Conservation (phyloP, 2,888 invertebrate species). For the Microctonus aethiopoides region DNA sequence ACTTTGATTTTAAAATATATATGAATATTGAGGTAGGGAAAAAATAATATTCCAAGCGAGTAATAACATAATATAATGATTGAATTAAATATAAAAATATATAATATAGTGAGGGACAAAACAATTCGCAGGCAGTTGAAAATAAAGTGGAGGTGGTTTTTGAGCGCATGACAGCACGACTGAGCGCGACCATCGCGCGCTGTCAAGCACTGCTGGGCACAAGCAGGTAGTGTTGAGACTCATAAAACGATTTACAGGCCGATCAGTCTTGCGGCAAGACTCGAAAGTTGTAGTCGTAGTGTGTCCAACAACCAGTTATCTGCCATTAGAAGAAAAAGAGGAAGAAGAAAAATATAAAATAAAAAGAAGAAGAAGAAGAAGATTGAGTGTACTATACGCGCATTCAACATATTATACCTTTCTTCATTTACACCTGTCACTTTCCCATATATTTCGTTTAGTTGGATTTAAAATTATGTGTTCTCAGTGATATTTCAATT, state of each 20-base stretch:
- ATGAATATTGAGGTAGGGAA: no score
- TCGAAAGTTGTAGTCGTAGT: slow-evolving; percentile 58
- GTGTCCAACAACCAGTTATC: slow-evolving; percentile 40
- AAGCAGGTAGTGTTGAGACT: slow-evolving; percentile 28
- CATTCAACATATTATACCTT: background rate
- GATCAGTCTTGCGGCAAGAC: slow-evolving; percentile 64
- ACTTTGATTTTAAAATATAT: no score
- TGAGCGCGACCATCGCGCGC: background rate
- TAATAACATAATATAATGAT: no score
- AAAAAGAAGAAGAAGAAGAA: no score
- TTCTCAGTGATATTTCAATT: background rate
- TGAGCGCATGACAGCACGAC: background rate
- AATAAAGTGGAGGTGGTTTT: slow-evolving; percentile 8
- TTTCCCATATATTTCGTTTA: background rate
- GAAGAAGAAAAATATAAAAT: no score
- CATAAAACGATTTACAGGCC: slow-evolving; percentile 47
- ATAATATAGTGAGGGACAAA: background rate
- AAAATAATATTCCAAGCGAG: no score
- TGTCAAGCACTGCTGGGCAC: background rate
- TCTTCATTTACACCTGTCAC: background rate
- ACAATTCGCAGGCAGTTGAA: slow-evolving; percentile 11
- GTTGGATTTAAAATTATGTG: background rate
- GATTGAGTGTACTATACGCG: background rate
- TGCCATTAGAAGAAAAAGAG: slow-evolving; percentile 12
- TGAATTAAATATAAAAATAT: no score